A percentile compares a stretch with the other conserved stretches of the same genome.
Evolutionary conservation across 2,888 invertebrate genomes (phyloP).

Genomic region (Eupithecia abbreviata): DNA sequence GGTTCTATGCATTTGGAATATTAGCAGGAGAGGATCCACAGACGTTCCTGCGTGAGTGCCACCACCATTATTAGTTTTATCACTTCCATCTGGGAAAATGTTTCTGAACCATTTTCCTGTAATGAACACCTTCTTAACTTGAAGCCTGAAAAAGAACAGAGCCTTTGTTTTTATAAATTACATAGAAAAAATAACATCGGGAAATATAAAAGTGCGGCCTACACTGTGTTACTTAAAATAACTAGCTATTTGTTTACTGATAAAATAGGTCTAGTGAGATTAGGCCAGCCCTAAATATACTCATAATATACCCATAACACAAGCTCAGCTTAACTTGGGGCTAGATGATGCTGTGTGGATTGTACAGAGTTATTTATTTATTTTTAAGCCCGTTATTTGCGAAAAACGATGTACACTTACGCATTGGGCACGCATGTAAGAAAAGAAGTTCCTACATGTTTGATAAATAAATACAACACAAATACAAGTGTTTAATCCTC

Average conservation of each 20-base stretch:
- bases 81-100: conserved; percentile 3
- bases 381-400: neutral
- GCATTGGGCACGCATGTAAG: too few relatives aligned
- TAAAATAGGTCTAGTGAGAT: neutral
- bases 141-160: neutral
- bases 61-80: conserved; percentile 12
- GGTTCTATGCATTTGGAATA: conserved; percentile 19
- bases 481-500: too few relatives aligned
- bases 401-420: neutral
- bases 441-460: too few relatives aligned
- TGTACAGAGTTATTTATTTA: neutral
- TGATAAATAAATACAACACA: neutral
- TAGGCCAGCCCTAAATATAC: too few relatives aligned
- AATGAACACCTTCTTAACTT: neutral
- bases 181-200: too few relatives aligned
- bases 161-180: neutral
- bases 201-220: neutral
- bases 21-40: conserved; percentile 15
- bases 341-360: too few relatives aligned
- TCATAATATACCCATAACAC: too few relatives aligned
- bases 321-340: too few relatives aligned
- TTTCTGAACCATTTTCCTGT: neutral
- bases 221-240: neutral
- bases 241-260: neutral
- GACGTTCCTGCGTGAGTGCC: conserved; percentile 8